Percentiles rank a stretch among this genome's conserved stretches.
phyloP scores from a whole-genome alignment of 2,797 vertebrate species.

The Cossypha caffra region DNA sequence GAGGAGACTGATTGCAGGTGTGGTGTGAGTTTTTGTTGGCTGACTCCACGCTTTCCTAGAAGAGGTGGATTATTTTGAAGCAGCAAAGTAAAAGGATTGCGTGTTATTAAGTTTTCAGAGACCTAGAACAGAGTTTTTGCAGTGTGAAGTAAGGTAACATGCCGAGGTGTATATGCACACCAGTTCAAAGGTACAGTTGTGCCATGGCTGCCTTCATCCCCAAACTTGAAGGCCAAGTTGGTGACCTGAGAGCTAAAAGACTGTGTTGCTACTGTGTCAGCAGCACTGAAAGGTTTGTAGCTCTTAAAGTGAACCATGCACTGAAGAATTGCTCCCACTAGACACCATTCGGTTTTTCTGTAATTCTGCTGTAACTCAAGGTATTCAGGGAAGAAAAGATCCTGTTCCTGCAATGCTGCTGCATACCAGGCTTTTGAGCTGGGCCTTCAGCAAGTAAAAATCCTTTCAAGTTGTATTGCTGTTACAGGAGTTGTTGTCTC shows the following conservation, averaged over 20 bases:
- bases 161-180: background rate
- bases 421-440: background rate
- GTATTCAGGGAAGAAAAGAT: background rate
- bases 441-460: background rate
- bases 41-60: background rate
- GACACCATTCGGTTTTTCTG: background rate
- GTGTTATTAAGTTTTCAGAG: background rate
- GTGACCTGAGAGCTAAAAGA: background rate
- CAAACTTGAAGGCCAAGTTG: background rate
- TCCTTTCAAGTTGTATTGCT: background rate
- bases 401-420: background rate
- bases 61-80: slow-evolving; percentile 12
- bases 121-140: background rate
- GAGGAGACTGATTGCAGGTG: background rate
- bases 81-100: background rate
- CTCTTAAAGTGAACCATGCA: rapidly evolving
- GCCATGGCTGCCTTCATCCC: background rate
- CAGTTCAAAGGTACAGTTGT: background rate
- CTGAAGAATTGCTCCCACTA: background rate
- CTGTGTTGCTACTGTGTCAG: background rate
- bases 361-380: background rate
- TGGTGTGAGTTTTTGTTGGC: background rate
- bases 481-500: background rate
- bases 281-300: background rate
- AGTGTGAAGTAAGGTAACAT: background rate